A percentile compares a stretch with the other conserved stretches of the same genome.
Evolutionary conservation across 1,140 invertebrate genomes (phyloP).

Genomic region (Archivesica marissinica): DNA sequence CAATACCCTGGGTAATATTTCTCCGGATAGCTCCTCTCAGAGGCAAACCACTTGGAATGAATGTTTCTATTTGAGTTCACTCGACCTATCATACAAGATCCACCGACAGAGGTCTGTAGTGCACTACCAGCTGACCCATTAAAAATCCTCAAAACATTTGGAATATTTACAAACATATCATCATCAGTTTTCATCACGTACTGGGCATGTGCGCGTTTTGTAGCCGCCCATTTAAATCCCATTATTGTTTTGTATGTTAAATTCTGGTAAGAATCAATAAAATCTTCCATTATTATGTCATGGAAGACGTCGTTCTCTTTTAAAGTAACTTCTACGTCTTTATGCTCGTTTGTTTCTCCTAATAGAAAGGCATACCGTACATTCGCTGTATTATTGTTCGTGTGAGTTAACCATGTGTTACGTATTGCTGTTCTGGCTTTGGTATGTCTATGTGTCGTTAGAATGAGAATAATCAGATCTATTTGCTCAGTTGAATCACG

Average conservation of each 20-base stretch:
- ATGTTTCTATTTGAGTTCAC: constrained; percentile 30
- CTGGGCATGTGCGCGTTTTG: constrained; percentile 86
- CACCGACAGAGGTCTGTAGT: constrained; percentile 9
- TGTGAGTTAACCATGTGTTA: constrained; percentile 64
- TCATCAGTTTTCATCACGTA: constrained; percentile 85
- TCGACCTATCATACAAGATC: background rate
- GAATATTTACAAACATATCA: constrained; percentile 84
- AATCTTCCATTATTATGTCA: constrained; percentile 92
- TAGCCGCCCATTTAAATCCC: constrained; percentile 91
- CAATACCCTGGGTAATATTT: constrained; percentile 83
- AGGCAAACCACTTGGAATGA: constrained; percentile 53
- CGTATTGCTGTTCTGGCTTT: constrained; percentile 59
- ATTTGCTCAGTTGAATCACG: background rate
- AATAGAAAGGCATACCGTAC: constrained; percentile 65
- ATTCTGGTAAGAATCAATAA: constrained; percentile 91
- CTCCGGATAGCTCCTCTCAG: constrained; percentile 77
- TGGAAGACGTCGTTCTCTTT: constrained; percentile 86
- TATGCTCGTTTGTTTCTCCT: constrained; percentile 10
- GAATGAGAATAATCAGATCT: constrained; percentile 44
- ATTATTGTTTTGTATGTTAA: constrained; percentile 94
- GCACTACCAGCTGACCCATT: background rate
- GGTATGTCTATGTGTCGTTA: constrained; percentile 40
- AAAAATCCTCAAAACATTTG: constrained; percentile 55
- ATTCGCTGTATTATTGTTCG: constrained; percentile 65
- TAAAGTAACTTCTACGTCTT: background rate